These are phyloP conservation scores for Cyclophora punctaria DNA, from an alignment of 2,888 invertebrate genomes.

Conservation along the genomic window DNA sequence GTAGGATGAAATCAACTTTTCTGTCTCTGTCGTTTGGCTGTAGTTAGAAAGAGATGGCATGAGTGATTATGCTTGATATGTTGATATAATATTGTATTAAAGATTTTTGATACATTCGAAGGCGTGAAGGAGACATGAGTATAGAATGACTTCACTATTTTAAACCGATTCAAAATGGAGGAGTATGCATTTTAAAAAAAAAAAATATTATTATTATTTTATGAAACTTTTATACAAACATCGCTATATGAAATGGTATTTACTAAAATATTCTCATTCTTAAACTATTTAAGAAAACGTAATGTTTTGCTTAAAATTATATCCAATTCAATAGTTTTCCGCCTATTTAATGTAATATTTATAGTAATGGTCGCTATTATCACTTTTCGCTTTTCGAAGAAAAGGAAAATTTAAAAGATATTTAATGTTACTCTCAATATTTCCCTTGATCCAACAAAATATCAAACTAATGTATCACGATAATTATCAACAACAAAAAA, in stretches of 20 bases:
- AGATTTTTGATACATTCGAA: conserved; percentile 12
- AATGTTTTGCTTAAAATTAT: not conserved
- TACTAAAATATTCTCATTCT: not conserved
- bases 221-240: no score
- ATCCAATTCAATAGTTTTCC: not conserved
- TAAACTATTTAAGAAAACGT: not conserved
- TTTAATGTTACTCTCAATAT: no score
- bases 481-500: no score
- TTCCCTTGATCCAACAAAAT: no score
- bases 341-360: no score
- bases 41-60: conserved; percentile 38
- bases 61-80: conserved; percentile 31
- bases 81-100: not conserved
- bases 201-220: no score
- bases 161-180: not conserved
- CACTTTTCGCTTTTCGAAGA: no score
- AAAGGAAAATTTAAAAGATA: no score
- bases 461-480: no score
- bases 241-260: no score
- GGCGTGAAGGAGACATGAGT: conserved; percentile 1
- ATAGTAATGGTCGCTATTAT: no score
- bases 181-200: not conserved
- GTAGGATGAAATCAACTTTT: conserved; percentile 36
- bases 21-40: conserved; percentile 55
- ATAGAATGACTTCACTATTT: not conserved